phyloP scores from a whole-genome alignment of 1,140 invertebrate genomes.

The Drosophila repleta region DNA sequence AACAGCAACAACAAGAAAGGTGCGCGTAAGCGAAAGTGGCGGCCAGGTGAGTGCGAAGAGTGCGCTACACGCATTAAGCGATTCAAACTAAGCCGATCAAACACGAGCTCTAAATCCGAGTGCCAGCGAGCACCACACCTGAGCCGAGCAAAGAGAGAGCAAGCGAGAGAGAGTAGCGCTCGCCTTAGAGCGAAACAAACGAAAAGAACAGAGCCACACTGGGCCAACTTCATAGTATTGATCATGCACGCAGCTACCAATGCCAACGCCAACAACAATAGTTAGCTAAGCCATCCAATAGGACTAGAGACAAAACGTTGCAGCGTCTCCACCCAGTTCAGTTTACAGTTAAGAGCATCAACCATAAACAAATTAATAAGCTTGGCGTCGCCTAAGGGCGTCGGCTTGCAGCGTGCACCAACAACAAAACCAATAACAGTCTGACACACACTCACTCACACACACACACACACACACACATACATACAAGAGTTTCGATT shows the following conservation, averaged over 20 bases:
- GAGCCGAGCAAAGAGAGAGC: conserved; percentile 11
- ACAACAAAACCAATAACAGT: conserved; percentile 72
- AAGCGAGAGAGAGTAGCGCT: conserved; percentile 7
- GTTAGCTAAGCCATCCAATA: conserved; percentile 45
- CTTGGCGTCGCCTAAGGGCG: conserved; percentile 68
- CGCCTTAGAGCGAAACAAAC: conserved; percentile 15
- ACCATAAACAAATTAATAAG: conserved; percentile 65
- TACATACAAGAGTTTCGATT: conserved; percentile 58
- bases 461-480: conserved; percentile 29
- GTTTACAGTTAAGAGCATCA: conserved; percentile 12
- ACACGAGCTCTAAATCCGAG: conserved; percentile 25
- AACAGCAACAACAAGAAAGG: conserved; percentile 8
- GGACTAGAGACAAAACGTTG: conserved; percentile 34
- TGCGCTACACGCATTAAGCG: conserved; percentile 7
- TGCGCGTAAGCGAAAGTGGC: conserved; percentile 35
- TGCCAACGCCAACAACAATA: conserved; percentile 8
- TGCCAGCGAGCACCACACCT: conserved; percentile 15
- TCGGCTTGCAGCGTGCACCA: conserved; percentile 61
- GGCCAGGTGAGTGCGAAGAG: conserved; percentile 17
- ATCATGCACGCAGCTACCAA: conserved; percentile 27
- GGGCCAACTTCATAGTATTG: conserved; percentile 47
- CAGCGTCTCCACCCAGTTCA: conserved; percentile 14
- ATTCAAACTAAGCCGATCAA: conserved; percentile 33
- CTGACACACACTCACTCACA: conserved; percentile 45
- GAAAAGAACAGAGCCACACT: conserved; percentile 21